Base-by-base conservation (phyloP, 2,888 invertebrate species). In the Drosophila suboccidentalis region DNA sequence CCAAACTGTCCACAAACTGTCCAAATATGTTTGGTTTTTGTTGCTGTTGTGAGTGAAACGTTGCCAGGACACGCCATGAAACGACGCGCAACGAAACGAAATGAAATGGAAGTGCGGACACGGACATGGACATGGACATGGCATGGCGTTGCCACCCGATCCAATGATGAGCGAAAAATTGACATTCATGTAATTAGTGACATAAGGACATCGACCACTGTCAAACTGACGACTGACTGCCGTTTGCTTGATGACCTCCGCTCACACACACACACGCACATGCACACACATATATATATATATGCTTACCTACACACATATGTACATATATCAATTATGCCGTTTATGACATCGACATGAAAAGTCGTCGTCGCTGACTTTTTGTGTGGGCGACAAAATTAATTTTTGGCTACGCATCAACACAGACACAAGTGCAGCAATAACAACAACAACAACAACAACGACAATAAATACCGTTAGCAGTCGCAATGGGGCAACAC, bases 141-240 rank as follows among this genome's bases (percentile, higher is more conserved):
- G 32, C 10, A 17, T 17, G 44, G 29, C n/a, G 66, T 47, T 47
- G 74, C 74, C 71, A 72, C 60, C 72, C 83, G 66, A 55, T 64
- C 63, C 87, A 79, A 76, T 88, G 90, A 86, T 88, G 90, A 82
- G 82, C 73, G 85, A 89, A 89, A 89, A 86, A 87, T 86, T 89
- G 89, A 89, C 85, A 86, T 89, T 81, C 90, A 90, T 90, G 85
- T 86, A 86, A 86, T 86, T 86, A 86, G 85, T 90, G 75, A 74
- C 89, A 89, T 75, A 82, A 78, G 88, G 88, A 81, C 79, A 63
- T 61, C 66, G 60, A 47, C 50, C 61, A 59, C 73, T 69, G 62
- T 19, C 26, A 59, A 38, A 47, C 50, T 61, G 61, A 49, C 66
- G 32, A 58, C 58, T 39, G 57, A 54, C 34, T 51, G 67, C 53